A percentile compares a stretch with the other conserved stretches of the same genome.
These are phyloP conservation scores for Alentia gelatinosa DNA, from an alignment of 2,888 invertebrate species.

Conservation along the genomic window DNA sequence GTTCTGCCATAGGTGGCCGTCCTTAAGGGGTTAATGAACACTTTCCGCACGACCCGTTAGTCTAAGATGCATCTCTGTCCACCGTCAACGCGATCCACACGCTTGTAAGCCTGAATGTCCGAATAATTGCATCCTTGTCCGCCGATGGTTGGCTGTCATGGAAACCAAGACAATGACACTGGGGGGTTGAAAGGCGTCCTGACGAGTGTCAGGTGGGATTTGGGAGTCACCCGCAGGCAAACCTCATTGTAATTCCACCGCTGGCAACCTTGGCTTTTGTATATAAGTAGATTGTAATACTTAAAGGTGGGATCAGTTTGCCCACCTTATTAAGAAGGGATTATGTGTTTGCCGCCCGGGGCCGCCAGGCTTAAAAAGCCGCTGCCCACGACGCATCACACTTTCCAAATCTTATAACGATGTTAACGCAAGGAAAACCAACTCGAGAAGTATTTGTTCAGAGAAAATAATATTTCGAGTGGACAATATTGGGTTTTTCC, in stretches of 20 bases:
- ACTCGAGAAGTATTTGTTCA: neutral
- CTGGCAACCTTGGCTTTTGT: neutral
- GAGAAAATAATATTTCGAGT: neutral
- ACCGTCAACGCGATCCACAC: neutral
- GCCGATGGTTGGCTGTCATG: neutral
- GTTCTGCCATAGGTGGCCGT: too few relatives aligned
- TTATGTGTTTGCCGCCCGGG: neutral
- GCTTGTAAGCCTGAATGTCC: neutral
- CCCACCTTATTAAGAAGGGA: neutral
- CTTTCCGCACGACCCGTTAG: neutral
- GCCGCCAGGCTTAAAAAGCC: neutral
- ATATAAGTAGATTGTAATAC: neutral
- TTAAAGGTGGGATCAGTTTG: neutral
- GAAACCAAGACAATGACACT: neutral
- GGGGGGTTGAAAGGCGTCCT: neutral
- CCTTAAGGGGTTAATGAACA: conserved; percentile 10
- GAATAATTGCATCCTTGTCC: neutral
- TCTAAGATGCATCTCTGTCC: neutral
- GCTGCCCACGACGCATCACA: neutral
- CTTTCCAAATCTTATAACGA: neutral
- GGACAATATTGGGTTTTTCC: neutral
- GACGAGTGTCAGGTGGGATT: neutral
- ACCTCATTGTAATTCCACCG: neutral
- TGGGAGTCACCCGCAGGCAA: neutral
- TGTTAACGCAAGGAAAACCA: neutral